These are phyloP conservation scores for Drosophila rufa DNA, from an alignment of 1,140 invertebrate genomes.

Conservation along the genomic window DNA sequence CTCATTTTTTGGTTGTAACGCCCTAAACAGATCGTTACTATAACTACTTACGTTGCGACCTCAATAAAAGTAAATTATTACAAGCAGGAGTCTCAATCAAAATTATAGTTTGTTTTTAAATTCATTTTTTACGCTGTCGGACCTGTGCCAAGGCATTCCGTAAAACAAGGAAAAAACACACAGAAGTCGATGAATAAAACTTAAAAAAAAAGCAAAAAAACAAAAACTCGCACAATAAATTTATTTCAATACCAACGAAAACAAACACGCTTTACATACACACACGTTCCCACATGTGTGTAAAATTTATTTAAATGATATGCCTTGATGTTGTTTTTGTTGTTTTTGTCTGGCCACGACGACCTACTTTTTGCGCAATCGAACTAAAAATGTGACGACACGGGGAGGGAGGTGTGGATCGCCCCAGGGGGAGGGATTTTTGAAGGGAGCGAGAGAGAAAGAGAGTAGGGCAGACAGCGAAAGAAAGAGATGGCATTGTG, in stretches of 20 bases:
- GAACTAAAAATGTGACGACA: slow-evolving; percentile 72
- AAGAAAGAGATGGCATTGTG: slow-evolving; percentile 20
- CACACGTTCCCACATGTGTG: slow-evolving; percentile 16
- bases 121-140: slow-evolving; percentile 7
- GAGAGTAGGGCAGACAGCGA: slow-evolving; percentile 8
- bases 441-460: slow-evolving; percentile 6
- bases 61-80: slow-evolving; percentile 32
- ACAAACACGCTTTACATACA: slow-evolving; percentile 45
- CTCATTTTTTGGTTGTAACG: background rate
- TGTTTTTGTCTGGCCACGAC: slow-evolving; percentile 68
- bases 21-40: slow-evolving; percentile 1
- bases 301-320: slow-evolving; percentile 78
- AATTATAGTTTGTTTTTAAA: slow-evolving; percentile 18
- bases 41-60: background rate
- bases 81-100: slow-evolving; percentile 4
- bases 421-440: slow-evolving; percentile 17
- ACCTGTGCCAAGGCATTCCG: slow-evolving; percentile 16
- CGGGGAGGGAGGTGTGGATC: slow-evolving; percentile 19
- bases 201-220: slow-evolving; percentile 29
- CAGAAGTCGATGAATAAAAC: slow-evolving; percentile 22
- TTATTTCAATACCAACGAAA: slow-evolving; percentile 68
- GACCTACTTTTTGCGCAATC: slow-evolving; percentile 82
- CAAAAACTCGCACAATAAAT: slow-evolving; percentile 52
- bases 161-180: slow-evolving; percentile 15
- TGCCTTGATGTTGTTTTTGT: slow-evolving; percentile 62